Conservation (phyloP, 2,113 vertebrate species). For the Sinocyclocheilus grahami region DNA sequence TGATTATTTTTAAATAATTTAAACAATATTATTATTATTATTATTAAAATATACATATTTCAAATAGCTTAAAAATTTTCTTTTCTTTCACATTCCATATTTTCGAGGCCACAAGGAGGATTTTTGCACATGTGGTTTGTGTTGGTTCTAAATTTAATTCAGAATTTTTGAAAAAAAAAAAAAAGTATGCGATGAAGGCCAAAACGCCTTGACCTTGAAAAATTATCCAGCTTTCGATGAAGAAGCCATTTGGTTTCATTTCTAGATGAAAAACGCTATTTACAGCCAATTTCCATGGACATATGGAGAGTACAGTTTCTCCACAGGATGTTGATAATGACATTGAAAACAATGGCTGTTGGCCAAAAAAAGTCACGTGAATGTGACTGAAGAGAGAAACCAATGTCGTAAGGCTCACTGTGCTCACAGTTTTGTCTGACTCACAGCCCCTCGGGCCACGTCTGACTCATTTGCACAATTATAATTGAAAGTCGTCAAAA, state of each 20-base stretch:
- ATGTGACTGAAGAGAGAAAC: neutral
- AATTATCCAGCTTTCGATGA: neutral
- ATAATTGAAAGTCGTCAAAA: neutral
- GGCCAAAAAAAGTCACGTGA: neutral
- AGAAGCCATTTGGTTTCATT: neutral
- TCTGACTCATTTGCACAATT: conserved; percentile 21
- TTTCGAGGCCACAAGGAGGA: neutral
- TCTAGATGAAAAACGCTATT: neutral
- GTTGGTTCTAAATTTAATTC: neutral
- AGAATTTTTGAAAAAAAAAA: no score
- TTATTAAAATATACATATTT: neutral
- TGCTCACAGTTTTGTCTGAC: neutral
- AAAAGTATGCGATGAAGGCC: neutral
- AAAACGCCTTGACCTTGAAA: neutral
- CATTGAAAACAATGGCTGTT: conserved; percentile 3
- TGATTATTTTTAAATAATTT: neutral
- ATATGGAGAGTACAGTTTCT: conserved; percentile 23
- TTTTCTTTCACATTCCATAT: neutral
- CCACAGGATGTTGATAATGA: conserved; percentile 27
- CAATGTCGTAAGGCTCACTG: conserved; percentile 1
- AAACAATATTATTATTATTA: neutral
- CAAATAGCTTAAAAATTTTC: neutral
- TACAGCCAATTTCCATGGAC: conserved; percentile 18
- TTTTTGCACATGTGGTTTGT: neutral
- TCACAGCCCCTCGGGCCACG: neutral